Base-by-base conservation (phyloP, 23 tunicate genomes). In the Aplidium turbinatum region DNA sequence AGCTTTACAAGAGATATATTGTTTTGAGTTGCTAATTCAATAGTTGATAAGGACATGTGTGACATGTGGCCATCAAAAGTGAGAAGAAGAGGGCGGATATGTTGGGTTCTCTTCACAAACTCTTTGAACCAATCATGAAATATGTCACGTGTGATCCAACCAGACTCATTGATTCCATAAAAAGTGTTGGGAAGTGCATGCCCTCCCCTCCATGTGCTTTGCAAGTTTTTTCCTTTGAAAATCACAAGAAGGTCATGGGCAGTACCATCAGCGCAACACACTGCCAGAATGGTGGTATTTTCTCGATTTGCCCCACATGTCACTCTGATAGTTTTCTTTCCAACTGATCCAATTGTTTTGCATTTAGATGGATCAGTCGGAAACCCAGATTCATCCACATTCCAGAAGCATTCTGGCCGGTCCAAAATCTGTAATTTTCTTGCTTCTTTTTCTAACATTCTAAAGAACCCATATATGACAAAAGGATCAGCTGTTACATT, bases 291-390 rank as follows among this genome's bases (percentile, higher is more conserved):
- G 9, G 67, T 60, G 7, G 36, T 60, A 28, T 60, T 60, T 6
- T 60, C 67, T n/a, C 67, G 9, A 60, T 60, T 60, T 25, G 67
- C 67, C n/a, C 67, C 67, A 60, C 67, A 60, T 11, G 67, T 60
- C 30, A 60, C 67, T n/a, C 35, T n/a, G 5, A 60, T 60, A 5
- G 7, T 6, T 60, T 60, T 60, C 5, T 6, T 29, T 11, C 67
- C 60, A 53, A 53, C n/a, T n/a, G n/a, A n/a, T n/a, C n/a, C n/a
- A n/a, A n/a, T n/a, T n/a, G n/a, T n/a, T n/a, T n/a, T n/a, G n/a
- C n/a, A n/a, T n/a, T n/a, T n/a, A n/a, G n/a, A n/a, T n/a, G n/a
- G n/a, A n/a, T n/a, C n/a, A n/a, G n/a, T n/a, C n/a, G n/a, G n/a
- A n/a, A n/a, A n/a, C n/a, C n/a, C n/a, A n/a, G n/a, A n/a, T n/a